phyloP scores from a whole-genome alignment of 2,888 invertebrate species.

The Eupithecia pulchellata region DNA sequence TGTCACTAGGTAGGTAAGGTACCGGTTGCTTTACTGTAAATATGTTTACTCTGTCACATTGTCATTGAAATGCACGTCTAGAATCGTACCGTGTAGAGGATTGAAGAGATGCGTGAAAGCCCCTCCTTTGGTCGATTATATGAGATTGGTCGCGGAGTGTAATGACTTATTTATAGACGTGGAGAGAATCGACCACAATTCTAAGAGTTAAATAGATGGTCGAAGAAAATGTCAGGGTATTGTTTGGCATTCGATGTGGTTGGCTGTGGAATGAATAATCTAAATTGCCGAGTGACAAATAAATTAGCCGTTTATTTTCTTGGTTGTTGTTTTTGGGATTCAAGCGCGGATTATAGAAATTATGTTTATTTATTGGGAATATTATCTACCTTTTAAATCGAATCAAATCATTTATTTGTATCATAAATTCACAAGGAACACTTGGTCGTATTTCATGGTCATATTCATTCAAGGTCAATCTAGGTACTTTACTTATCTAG shows the following conservation, averaged over 20 bases:
- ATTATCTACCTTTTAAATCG: too few relatives aligned
- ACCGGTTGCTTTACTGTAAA: slow-evolving; percentile 17
- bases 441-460: too few relatives aligned
- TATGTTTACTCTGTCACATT: slow-evolving; percentile 46
- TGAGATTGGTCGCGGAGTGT: slow-evolving; percentile 51
- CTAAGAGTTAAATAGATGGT: slow-evolving; percentile 29
- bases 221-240: slow-evolving; percentile 26
- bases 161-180: slow-evolving; percentile 48
- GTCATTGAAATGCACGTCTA: slow-evolving; percentile 67
- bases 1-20: not conserved
- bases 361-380: too few relatives aligned
- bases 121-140: slow-evolving; percentile 57
- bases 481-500: too few relatives aligned
- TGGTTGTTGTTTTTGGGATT: not conserved
- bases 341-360: not conserved
- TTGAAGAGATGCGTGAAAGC: slow-evolving; percentile 61
- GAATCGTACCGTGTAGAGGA: slow-evolving; percentile 53
- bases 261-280: slow-evolving; percentile 4
- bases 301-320: not conserved
- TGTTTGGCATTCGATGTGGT: slow-evolving; percentile 13
- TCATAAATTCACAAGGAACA: too few relatives aligned
- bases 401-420: too few relatives aligned
- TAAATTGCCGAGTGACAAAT: slow-evolving; percentile 8
- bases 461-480: too few relatives aligned
- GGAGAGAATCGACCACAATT: slow-evolving; percentile 35